Evolutionary conservation across 2,113 vertebrate genomes (phyloP), one percentile per base, ranked within the genome.

Genomic region (Dryoscopus gambensis): DNA sequence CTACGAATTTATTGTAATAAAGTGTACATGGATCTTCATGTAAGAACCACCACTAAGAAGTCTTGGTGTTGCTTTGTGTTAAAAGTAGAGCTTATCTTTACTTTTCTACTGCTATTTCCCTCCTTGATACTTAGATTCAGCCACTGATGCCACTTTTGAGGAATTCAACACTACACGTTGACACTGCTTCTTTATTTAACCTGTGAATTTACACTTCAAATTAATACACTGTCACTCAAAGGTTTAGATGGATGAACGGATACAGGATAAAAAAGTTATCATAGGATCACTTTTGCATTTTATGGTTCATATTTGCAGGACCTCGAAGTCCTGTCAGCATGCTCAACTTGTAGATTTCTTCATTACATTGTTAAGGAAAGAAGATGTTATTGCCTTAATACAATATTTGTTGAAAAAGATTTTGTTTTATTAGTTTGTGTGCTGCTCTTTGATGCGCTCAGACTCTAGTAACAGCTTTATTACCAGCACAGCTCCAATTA

Each of bases 401-500:
- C 5, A 87, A 47, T 46, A n/a, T 84, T 60, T 65, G 23, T 40
- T 7, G 9, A 67, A 88, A 95, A 63, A 64, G 5, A 64, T 68
- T 93, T 87, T 83, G 16, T 13, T 89, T 84, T 76, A 70, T 81
- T 88, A 59, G 24, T 75, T 80, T 90, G 50, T 30, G n/a, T 81
- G 52, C 53, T 89, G 64, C 47, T 73, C 37, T 93, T 92, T 92
- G 71, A 94, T 74, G 68, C 67, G 33, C 47, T 86, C 42, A 90
- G 77, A 44, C 35, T 70, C 70, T 84, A 47, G 80, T 90, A 96
- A 80, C 11, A 83, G 35, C 63, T 90, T 90, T 95, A 93, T 92
- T 86, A 89, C 64, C 65, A 89, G 59, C 60, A 93, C 56, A 96
- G 28, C 16, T 88, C 63, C 31, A 92, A 94, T 93, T 92, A 84